Evolutionary conservation across 2,113 vertebrate genomes (phyloP).

Genomic region (Gobiocypris rarus): DNA sequence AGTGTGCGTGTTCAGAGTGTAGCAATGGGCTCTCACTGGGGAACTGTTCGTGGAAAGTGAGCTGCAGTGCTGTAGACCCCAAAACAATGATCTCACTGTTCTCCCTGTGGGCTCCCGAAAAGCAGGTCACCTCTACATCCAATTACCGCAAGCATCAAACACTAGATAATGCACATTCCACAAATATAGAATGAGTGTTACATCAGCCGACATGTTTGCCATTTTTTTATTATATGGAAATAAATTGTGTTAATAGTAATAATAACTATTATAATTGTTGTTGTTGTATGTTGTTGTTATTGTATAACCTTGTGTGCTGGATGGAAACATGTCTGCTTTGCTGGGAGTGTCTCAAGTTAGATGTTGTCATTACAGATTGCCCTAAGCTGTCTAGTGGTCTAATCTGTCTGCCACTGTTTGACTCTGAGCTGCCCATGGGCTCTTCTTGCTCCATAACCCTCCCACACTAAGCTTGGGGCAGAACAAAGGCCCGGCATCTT

Average conservation of each 20-base stretch:
- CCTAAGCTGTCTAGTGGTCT: constrained; percentile 30
- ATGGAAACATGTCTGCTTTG: not conserved
- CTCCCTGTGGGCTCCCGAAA: constrained; percentile 20
- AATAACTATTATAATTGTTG: not conserved
- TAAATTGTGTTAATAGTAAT: too few relatives aligned
- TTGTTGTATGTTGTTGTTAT: too few relatives aligned
- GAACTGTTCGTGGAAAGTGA: constrained; percentile 36
- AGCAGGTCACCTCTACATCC: constrained; percentile 39
- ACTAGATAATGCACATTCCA: constrained; percentile 24
- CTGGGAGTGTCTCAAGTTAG: constrained; percentile 3
- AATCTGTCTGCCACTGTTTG: constrained; percentile 29
- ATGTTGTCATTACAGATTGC: constrained; percentile 29
- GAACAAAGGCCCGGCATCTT: constrained; percentile 13
- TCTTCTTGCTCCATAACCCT: constrained; percentile 2
- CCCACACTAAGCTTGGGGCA: constrained; percentile 16
- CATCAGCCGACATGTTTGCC: not conserved
- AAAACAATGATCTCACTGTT: constrained; percentile 58
- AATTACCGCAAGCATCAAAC: not conserved
- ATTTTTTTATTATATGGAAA: not conserved
- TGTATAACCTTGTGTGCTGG: not conserved
- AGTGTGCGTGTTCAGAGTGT: constrained; percentile 17
- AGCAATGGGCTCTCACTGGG: constrained; percentile 6
- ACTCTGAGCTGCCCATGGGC: not conserved
- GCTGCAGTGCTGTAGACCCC: constrained; percentile 17
- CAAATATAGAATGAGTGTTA: not conserved